Evolutionary conservation across 2,113 vertebrate genomes (phyloP), one percentile per base, ranked within the genome.

Genomic region (Microtus pennsylvanicus): DNA sequence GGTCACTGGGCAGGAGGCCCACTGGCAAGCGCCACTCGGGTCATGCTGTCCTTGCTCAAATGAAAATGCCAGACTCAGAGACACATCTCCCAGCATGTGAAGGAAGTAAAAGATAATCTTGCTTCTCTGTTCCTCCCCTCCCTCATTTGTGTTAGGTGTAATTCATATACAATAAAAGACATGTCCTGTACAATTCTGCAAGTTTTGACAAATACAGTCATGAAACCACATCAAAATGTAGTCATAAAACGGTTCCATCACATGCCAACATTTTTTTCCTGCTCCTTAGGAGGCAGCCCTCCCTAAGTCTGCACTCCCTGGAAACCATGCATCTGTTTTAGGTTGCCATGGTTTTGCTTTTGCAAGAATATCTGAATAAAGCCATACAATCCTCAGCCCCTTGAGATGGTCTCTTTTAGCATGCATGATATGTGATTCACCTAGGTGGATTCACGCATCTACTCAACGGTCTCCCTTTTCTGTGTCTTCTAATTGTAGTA

Each of bases 311-410:
- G 24, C 21, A 87, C 52, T 63, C 65, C 70, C 70, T n/a, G 38
- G 75, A 96, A 89, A 86, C 4, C 8, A 38, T 50, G 83, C 3
- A 4, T 35, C 45, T 76, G 19, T 45, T 38, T 47, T 55, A 76
- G 75, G 67, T 78, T 76, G 50, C 91, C 72, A 83, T 8, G 80
- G 16, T 17, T 90, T 89, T n/a, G 61, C 67, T 47, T 72, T n/a
- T 91, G 75, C 81, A n/a, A 80, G 58, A 97, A 63, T 89, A 80
- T 58, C 76, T 85, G 8, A 75, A 83, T 30, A 92, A 24, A 87
- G 38, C 38, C 63, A 50, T 58, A 75, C 3, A 45, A n/a, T 16
- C 74, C 6, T 16, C 7, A 52, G 88, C 11, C 26, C 88, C 75
- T 72, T 8, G 52, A 90, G 22, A 19, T 3, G 38, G 38, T 55